Base-by-base conservation (phyloP, 2,797 vertebrate genomes). In the Perodicticus potto region DNA sequence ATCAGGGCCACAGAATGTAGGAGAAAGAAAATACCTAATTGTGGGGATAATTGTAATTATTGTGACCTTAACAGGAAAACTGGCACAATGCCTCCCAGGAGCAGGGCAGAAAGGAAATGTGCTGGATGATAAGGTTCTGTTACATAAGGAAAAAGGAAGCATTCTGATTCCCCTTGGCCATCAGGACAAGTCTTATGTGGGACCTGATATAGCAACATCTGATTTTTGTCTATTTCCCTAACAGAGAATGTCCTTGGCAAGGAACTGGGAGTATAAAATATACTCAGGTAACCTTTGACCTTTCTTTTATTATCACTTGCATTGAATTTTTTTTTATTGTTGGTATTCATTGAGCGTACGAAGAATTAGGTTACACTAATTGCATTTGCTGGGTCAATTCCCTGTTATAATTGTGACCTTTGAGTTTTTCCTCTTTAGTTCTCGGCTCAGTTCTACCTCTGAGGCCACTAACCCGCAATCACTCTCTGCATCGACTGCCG, bases 71-170 rank as follows among this genome's bases (percentile, higher is more conserved):
- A 59, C 45, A 85, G 5, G n/a, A 86, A 59, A 82, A 76, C 55
- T 93, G 86, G 91, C 65, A 69, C 63, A 84, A 91, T 88, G 63
- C 43, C 87, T 96, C 13, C 55, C 37, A 61, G 80, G 27, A 40
- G 3, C 12, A 43, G 23, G 14, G 9, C 19, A 45, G 80, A 93
- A 80, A 55, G 83, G 34, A 93, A 94, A 61, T 61, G 69, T 65
- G 63, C 32, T 90, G 20, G 37, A 23, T 9, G n/a, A 85, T 34
- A n/a, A 1, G 65, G n/a, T 67, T 23, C 65, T 67, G 13, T n/a
- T 91, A 80, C 83, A 4, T 20, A 19, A 86, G 82, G 80, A 93
- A 85, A 77, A 88, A 55, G 63, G 53, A 40, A 86, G 25, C 7
- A 29, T 61, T 89, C 82, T 80, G 34, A n/a, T n/a, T n/a, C n/a